A percentile compares a stretch with the other conserved stretches of the same genome.
Evolutionary conservation across 1,140 invertebrate genomes (phyloP).

Genomic region (Zaprionus ghesquierei): DNA sequence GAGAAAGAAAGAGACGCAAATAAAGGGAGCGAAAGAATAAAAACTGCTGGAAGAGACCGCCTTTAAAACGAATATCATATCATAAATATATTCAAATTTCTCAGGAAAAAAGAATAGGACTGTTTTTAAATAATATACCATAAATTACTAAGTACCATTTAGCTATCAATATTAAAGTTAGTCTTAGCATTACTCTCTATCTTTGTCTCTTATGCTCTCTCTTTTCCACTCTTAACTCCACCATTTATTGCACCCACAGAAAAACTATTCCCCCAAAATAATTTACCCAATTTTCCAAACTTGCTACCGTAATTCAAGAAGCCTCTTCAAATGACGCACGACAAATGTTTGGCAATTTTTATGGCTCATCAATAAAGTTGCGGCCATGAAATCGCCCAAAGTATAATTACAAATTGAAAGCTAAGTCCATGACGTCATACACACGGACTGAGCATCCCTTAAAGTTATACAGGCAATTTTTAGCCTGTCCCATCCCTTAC

Average conservation of each 20-base stretch:
- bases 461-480: not conserved
- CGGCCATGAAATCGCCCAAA: conserved; percentile 1
- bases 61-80: too few species aligned
- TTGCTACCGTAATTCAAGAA: not conserved
- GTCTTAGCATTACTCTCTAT: too few species aligned
- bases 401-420: conserved; percentile 23
- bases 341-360: not conserved
- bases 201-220: not conserved
- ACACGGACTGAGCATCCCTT: conserved; percentile 7
- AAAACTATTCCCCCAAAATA: not conserved
- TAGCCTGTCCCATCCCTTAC: not conserved
- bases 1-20: too few species aligned
- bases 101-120: too few species aligned
- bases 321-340: conserved; percentile 7
- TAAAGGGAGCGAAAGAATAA: too few species aligned
- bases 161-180: too few species aligned
- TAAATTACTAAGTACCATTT: too few species aligned
- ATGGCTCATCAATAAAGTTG: conserved; percentile 17
- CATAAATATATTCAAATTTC: too few species aligned
- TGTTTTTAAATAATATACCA: too few species aligned
- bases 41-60: too few species aligned
- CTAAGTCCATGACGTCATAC: conserved; percentile 14
- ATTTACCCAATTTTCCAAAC: not conserved
- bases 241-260: not conserved
- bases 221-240: not conserved